Conservation (phyloP, 2,888 invertebrate species). For the Spodoptera littoralis region DNA sequence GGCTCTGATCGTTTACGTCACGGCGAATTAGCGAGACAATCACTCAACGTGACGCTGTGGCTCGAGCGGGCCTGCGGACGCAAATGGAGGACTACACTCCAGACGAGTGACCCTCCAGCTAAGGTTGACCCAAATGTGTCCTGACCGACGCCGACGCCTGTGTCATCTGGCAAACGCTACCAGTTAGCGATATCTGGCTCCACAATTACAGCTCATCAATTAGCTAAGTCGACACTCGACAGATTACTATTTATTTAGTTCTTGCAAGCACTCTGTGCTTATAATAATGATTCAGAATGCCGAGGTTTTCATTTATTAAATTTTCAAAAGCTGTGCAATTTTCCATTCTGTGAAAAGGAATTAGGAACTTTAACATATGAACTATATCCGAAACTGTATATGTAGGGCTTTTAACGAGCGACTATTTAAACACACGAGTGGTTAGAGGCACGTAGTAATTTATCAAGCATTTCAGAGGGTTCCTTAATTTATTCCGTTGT, state of each 20-base stretch:
- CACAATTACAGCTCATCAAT: constrained; percentile 49
- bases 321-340: constrained; percentile 27
- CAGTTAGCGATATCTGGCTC: constrained; percentile 34
- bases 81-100: constrained; percentile 78
- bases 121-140: constrained; percentile 68
- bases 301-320: constrained; percentile 28
- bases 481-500: constrained; percentile 76
- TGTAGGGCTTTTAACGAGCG: constrained; percentile 60
- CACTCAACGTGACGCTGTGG: constrained; percentile 76
- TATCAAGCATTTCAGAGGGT: constrained; percentile 74
- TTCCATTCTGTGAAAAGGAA: constrained; percentile 27
- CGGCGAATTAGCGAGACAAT: constrained; percentile 81
- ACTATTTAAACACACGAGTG: constrained; percentile 67
- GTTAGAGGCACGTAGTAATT: constrained; percentile 68
- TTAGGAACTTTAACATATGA: constrained; percentile 47
- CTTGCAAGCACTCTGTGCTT: constrained; percentile 16
- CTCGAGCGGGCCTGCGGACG: constrained; percentile 69
- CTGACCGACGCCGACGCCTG: constrained; percentile 51
- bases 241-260: constrained; percentile 36
- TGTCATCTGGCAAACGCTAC: constrained; percentile 45
- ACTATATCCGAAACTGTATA: constrained; percentile 31
- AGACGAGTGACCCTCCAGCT: constrained; percentile 71
- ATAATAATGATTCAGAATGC: constrained; percentile 20
- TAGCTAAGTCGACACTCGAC: constrained; percentile 20
- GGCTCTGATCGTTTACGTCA: constrained; percentile 68